These are phyloP conservation scores for Spheniscus humboldti DNA, from an alignment of 2,797 vertebrate genomes.

Conservation along the genomic window DNA sequence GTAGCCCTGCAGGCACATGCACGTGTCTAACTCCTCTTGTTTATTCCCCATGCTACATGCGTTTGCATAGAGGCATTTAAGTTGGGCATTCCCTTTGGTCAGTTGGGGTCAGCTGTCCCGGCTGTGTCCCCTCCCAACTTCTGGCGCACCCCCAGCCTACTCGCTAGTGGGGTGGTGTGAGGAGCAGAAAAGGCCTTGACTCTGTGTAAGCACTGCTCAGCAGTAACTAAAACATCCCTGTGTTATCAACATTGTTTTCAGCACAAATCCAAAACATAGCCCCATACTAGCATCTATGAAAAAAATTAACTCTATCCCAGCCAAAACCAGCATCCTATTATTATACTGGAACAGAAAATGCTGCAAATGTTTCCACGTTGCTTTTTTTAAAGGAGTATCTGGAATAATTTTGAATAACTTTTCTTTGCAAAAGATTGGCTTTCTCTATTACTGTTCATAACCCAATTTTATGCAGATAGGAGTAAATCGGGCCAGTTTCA, in stretches of 20 bases:
- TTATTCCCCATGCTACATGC: no score
- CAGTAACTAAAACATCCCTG: background rate
- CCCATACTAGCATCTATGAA: background rate
- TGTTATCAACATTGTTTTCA: background rate
- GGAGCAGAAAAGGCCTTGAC: background rate
- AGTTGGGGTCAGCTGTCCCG: background rate
- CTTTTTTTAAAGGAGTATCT: background rate
- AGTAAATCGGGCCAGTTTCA: background rate
- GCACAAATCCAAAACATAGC: background rate
- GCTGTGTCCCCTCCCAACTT: background rate
- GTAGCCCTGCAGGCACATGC: no score
- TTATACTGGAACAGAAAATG: background rate
- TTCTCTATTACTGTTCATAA: background rate
- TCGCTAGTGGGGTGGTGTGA: rapidly evolving
- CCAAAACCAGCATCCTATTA: background rate
- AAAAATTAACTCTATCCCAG: background rate
- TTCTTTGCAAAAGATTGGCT: background rate
- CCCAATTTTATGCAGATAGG: background rate
- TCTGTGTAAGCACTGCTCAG: background rate
- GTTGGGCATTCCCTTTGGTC: background rate
- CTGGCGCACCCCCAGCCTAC: background rate
- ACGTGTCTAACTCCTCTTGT: no score
- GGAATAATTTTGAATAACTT: background rate
- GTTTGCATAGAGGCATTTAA: no score
- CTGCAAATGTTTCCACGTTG: background rate